Evolutionary conservation across 2,113 vertebrate genomes (phyloP), one percentile per base, ranked within the genome.

Genomic region (Axis porcinus): DNA sequence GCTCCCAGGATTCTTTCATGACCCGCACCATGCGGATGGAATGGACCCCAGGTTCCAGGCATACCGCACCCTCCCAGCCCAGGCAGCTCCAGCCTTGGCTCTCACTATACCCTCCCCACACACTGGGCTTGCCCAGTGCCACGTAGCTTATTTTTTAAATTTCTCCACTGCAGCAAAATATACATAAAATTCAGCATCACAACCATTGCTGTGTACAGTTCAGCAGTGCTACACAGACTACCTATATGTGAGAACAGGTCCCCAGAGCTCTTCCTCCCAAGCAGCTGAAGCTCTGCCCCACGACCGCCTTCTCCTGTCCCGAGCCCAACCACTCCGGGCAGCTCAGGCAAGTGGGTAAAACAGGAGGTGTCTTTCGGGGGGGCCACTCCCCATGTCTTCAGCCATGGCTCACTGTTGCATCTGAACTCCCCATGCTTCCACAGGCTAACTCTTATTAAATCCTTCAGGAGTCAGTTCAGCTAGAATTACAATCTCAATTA

Each of bases 51-150:
- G 76, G 83, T 50, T 78, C 47, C 54, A 55, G 0, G 45, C 9
- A 8, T 0, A 5, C 43, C 2, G 0, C 0, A 1, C 50, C n/a
- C 30, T 23, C 52, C 70, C 67, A n/a, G 15, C 7, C 21, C 23
- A 21, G 1, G 16, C 5, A 3, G 30, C 58, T 47, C 94, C 45
- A 11, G 30, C 27, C 52, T 30, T 13, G 3, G 25, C 43, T 60
- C 54, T 14, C 28, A 0, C 45, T n/a, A 12, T 6, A 12, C 28
- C 50, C 10, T 87, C 23, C 47, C 79, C 1, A 2, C 17, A 15
- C 1, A 2, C 74, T 10, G 19, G 5, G 36, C 36, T 58, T 40
- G 25, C 5, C 62, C 43, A 4, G 57, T 10, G 57, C 28, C 25
- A 19, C 40, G 0, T 1, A 13, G 21, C 30, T n/a, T 54, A 19